A percentile compares a stretch with the other conserved stretches of the same genome.
These are phyloP conservation scores for Leucoraja erinaceus DNA, from an alignment of 2,113 vertebrate genomes.

Conservation along the genomic window DNA sequence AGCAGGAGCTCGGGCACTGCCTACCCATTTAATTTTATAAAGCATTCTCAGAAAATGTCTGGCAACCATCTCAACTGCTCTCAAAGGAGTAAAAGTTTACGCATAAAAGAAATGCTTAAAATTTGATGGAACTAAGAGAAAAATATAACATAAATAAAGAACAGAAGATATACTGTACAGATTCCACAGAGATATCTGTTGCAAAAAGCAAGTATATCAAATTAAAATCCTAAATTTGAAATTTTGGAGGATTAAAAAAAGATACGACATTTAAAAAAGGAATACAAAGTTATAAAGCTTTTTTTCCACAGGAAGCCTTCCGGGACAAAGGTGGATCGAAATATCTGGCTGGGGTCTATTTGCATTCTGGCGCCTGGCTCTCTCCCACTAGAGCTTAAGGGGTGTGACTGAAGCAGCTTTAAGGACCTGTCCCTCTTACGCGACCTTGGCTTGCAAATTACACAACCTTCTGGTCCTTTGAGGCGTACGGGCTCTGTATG, in stretches of 20 bases:
- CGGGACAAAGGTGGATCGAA: no score
- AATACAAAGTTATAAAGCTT: not conserved
- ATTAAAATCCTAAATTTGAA: not conserved
- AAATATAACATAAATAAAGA: slow-evolving; percentile 1
- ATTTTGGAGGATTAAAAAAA: not conserved
- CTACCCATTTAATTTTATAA: not conserved
- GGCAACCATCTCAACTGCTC: not conserved
- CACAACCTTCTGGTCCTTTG: no score
- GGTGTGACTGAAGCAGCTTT: no score
- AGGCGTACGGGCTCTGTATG: no score
- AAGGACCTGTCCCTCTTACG: no score
- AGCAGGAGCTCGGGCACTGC: not conserved
- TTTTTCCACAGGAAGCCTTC: no score
- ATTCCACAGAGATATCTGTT: not conserved
- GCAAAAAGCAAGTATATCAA: not conserved
- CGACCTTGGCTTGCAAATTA: no score
- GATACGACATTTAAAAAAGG: not conserved
- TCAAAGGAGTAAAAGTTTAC: not conserved
- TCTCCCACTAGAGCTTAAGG: no score
- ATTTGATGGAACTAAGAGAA: not conserved
- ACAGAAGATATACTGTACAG: not conserved
- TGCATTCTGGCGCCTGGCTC: no score
- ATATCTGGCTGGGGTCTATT: no score
- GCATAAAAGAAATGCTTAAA: not conserved
- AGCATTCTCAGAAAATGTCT: not conserved